These are phyloP conservation scores for Ficedula albicollis DNA, from an alignment of 2,797 vertebrate genomes.

Conservation along the genomic window DNA sequence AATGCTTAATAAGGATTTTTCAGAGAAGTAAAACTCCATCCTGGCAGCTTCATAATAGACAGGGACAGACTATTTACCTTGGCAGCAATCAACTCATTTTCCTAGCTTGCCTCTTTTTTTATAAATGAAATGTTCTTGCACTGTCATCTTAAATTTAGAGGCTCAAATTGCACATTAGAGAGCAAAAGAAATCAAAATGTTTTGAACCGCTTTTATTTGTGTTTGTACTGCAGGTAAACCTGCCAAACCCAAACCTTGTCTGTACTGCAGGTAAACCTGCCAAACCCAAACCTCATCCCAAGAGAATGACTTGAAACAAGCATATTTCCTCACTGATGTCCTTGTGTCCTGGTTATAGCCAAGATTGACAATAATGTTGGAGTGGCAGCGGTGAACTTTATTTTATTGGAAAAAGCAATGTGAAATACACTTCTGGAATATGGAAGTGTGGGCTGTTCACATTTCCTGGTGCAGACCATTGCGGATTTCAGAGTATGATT, in stretches of 20 bases:
- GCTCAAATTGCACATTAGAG: not conserved
- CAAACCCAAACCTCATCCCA: not conserved
- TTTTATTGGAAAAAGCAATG: not conserved
- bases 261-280: not conserved
- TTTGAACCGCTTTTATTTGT: not conserved
- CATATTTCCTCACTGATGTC: not conserved
- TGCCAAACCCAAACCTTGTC: not conserved
- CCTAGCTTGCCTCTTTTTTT: not conserved
- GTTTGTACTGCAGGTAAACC: not conserved
- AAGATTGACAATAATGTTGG: not conserved
- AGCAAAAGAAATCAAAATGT: not conserved
- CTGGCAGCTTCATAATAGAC: slow-evolving; percentile 13
- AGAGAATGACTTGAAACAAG: not conserved
- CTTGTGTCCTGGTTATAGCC: not conserved
- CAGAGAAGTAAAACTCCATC: slow-evolving; percentile 5
- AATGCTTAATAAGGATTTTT: slow-evolving; percentile 45
- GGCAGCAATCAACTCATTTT: not conserved
- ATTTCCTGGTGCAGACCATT: not conserved
- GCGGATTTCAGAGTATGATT: not conserved
- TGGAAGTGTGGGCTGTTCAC: not conserved
- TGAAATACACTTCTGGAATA: not conserved
- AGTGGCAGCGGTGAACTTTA: not conserved
- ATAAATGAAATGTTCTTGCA: not conserved
- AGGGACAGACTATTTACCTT: slow-evolving; percentile 39
- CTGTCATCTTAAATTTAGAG: not conserved